A percentile compares a stretch with the other conserved stretches of the same genome.
phyloP scores from a whole-genome alignment of 1,140 invertebrate species.

The Lepidurus packardi region DNA sequence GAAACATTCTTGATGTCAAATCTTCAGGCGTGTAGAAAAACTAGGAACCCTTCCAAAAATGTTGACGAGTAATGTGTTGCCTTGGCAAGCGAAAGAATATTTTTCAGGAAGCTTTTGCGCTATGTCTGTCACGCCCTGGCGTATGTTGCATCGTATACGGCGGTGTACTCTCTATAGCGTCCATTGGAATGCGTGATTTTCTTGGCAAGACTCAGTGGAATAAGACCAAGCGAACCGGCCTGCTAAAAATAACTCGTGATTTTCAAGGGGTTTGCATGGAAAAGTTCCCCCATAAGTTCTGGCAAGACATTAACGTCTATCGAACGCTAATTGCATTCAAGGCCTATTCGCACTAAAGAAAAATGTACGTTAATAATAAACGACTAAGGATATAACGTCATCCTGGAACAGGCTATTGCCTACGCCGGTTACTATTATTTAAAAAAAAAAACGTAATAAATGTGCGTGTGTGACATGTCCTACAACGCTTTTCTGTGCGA shows the following conservation, averaged over 20 bases:
- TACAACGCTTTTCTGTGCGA: no score
- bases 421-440: no score
- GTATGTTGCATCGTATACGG: not conserved
- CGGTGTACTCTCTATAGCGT: not conserved
- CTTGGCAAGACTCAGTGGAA: not conserved
- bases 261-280: not conserved
- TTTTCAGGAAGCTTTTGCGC: not conserved
- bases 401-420: no score
- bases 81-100: not conserved
- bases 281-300: not conserved
- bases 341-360: not conserved
- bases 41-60: not conserved
- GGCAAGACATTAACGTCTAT: not conserved
- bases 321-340: constrained; percentile 6
- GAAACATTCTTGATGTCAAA: not conserved
- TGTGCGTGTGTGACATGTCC: no score
- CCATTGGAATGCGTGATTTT: constrained; percentile 18
- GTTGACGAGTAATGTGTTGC: no score
- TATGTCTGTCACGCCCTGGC: not conserved
- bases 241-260: not conserved
- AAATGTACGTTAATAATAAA: no score
- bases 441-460: no score
- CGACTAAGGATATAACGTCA: no score
- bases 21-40: not conserved
- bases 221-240: not conserved